Evolutionary conservation across 2,888 invertebrate species (phyloP), one percentile per base, ranked within the genome.

Genomic region (Lobophora halterata): DNA sequence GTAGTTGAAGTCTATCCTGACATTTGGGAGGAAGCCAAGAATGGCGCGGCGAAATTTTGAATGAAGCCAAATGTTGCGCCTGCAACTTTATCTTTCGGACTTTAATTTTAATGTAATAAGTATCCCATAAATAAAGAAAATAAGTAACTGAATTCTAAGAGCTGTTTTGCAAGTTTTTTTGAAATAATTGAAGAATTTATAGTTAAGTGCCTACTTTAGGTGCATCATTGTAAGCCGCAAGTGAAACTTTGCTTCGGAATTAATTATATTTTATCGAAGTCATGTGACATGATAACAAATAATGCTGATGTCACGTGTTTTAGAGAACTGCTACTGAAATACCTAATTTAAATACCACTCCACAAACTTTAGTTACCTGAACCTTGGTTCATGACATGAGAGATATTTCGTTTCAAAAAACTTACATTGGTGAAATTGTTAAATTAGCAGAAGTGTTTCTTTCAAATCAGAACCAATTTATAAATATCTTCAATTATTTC

Each of bases 1-100:
- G 65, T 68, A 39, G 61, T 49, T 55, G 63, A 51, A 63, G 66
- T 64, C 64, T 43, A 41, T 51, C 10, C 28, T 33, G 25, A 17
- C 19, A 20, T 42, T 37, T 43, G 35, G 43, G 51, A 36, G 21
- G 20, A 21, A 12, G 40, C 45, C 47, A 32, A 46, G 35, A 42
- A 46, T 39, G 50, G 23, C 38, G 10, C 19, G 41, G 43, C 43
- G 35, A 46, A 31, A 28, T 27, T 31, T 30, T 23, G 12, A 23
- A 25, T 24, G 25, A 18, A 35, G 21, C 17, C 35, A 36, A 31
- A 31, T 19, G 30, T 28, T 24, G 8, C 10, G 7, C 17, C n/a
- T 13, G 6, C 5, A n/a, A 14, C 6, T 13, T 5, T 5, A 3
- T 12, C 19, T 25, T 6, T 11, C 3, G 6, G 5, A 6, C n/a